A percentile compares a stretch with the other conserved stretches of the same genome.
Evolutionary conservation across 1,140 invertebrate genomes (phyloP).

Genomic region (Teleogryllus occipitalis): DNA sequence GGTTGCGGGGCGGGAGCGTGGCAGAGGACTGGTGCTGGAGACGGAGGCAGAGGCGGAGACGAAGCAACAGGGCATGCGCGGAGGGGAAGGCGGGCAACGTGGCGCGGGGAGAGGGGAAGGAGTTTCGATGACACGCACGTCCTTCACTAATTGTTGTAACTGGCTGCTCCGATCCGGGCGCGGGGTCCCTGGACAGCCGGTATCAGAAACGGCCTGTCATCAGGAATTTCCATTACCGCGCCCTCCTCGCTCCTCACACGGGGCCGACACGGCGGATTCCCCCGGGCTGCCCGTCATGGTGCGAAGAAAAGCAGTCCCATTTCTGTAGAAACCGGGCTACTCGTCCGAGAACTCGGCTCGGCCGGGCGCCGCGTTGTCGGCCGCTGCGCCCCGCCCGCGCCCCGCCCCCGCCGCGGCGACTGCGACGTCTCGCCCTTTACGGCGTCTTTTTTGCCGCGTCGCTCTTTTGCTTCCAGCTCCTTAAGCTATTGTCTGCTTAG

Average conservation of each 20-base stretch:
- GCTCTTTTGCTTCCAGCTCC: neutral
- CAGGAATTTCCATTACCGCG: neutral
- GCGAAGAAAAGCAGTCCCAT: slow-evolving; percentile 3
- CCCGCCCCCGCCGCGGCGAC: neutral
- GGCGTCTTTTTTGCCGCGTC: neutral
- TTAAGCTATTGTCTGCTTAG: slow-evolving; percentile 1
- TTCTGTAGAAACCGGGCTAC: neutral
- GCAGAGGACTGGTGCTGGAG: too few relatives aligned
- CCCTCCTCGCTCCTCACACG: neutral
- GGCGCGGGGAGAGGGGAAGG: neutral
- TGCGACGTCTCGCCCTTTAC: neutral
- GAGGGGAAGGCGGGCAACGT: neutral
- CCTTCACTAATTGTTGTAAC: slow-evolving; percentile 4
- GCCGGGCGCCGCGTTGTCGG: neutral
- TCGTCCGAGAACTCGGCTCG: neutral
- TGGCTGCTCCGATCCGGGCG: neutral
- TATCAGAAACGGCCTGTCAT: neutral
- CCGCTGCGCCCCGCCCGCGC: too few relatives aligned
- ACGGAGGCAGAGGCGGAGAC: too few relatives aligned
- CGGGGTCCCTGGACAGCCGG: neutral
- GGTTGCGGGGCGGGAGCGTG: too few relatives aligned
- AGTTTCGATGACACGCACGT: neutral
- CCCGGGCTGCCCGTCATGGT: neutral
- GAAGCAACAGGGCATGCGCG: neutral
- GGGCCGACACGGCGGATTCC: neutral